Evolutionary conservation across 2,888 invertebrate species (phyloP).

Genomic region (Pandemis heparana): DNA sequence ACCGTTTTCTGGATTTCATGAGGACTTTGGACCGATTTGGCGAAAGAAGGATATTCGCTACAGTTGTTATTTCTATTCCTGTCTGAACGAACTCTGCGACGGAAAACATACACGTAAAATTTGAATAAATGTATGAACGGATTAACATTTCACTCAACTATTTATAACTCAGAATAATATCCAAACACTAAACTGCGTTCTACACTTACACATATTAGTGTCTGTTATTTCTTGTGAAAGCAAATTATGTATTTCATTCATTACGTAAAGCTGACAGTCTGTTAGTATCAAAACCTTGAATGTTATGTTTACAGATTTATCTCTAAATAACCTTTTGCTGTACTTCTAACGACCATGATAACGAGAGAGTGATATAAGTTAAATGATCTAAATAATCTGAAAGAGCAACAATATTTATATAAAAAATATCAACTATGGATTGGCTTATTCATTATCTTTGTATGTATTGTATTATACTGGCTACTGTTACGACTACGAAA

Average conservation of each 20-base stretch:
- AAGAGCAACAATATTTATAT: slow-evolving; percentile 16
- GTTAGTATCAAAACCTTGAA: slow-evolving; percentile 53
- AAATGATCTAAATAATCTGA: slow-evolving; percentile 31
- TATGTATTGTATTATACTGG: slow-evolving; percentile 18
- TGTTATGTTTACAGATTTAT: slow-evolving; percentile 64
- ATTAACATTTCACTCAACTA: neutral
- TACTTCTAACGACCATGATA: slow-evolving; percentile 60
- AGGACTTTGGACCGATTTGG: neutral
- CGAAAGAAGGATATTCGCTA: neutral
- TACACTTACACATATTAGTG: neutral
- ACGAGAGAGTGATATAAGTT: slow-evolving; percentile 50
- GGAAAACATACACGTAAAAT: slow-evolving; percentile 1
- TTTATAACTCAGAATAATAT: neutral
- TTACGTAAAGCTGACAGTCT: slow-evolving; percentile 42
- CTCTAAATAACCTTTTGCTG: slow-evolving; percentile 75
- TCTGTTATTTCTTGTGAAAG: slow-evolving; percentile 2
- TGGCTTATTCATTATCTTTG: slow-evolving; percentile 9
- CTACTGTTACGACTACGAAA: neutral
- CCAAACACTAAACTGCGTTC: neutral
- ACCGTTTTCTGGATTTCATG: neutral
- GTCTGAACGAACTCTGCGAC: neutral
- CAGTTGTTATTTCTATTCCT: neutral
- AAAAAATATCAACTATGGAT: too few relatives aligned
- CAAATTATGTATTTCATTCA: slow-evolving; percentile 23
- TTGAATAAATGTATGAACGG: neutral